phyloP scores from a whole-genome alignment of 2,797 vertebrate genomes.

The Eospalax fontanierii region DNA sequence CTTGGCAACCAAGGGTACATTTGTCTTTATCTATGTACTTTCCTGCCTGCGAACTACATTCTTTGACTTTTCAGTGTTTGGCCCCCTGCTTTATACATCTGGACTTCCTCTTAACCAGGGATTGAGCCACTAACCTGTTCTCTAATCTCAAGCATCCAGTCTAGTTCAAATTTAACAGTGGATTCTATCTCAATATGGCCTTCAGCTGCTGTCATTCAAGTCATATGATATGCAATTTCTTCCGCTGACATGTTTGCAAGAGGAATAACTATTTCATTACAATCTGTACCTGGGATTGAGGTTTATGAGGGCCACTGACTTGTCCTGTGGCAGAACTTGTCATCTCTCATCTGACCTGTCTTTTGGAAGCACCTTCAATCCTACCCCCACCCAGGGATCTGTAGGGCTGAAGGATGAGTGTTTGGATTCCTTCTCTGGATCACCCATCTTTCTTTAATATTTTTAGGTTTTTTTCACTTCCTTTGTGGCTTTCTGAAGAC shows the following conservation, averaged over 20 bases:
- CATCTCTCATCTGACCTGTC: neutral
- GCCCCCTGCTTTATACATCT: neutral
- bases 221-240: neutral
- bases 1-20: neutral
- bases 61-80: neutral
- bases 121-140: neutral
- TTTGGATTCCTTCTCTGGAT: neutral
- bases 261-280: neutral
- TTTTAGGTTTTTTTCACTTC: neutral
- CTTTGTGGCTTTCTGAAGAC: neutral
- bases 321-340: neutral
- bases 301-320: neutral
- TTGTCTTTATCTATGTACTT: neutral
- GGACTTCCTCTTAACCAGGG: neutral
- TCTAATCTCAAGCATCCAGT: neutral
- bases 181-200: neutral
- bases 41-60: neutral
- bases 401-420: neutral
- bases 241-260: neutral
- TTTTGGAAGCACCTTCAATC: neutral
- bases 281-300: neutral
- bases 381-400: no score
- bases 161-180: neutral
- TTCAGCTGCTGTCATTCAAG: neutral
- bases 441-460: neutral